phyloP scores from a whole-genome alignment of 2,888 invertebrate species.

The Nasonovia ribisnigri region DNA sequence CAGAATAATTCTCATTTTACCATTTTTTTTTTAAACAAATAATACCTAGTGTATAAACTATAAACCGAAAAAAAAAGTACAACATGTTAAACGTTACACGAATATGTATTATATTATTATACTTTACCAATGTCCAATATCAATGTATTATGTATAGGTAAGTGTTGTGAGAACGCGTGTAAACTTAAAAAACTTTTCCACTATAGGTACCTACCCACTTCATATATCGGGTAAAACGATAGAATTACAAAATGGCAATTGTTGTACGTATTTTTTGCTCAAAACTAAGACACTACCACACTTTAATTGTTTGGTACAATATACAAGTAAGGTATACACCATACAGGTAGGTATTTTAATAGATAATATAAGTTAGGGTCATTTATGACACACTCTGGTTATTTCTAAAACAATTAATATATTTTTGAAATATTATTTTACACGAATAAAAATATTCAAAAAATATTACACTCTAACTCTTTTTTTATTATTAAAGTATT shows the following conservation, averaged over 20 bases:
- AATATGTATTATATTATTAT: no score
- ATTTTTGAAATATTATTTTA: no score
- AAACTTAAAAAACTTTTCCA: no score
- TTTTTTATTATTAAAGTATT: not conserved
- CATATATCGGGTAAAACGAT: not conserved
- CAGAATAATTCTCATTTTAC: not conserved
- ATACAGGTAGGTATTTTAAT: not conserved
- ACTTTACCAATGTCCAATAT: no score
- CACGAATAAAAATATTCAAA: no score
- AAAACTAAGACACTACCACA: not conserved
- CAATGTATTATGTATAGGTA: no score
- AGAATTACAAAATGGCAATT: not conserved
- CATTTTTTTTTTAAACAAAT: not conserved
- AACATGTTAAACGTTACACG: not conserved
- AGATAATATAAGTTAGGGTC: not conserved
- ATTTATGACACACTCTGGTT: not conserved
- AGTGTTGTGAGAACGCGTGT: no score
- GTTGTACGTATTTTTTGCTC: not conserved
- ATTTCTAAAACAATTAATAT: no score
- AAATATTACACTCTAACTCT: no score
- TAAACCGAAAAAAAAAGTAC: not conserved
- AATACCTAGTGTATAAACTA: not conserved
- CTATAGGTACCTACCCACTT: no score
- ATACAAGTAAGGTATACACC: no score
- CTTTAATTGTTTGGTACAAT: no score